Percentiles rank a stretch among this genome's conserved stretches.
Conservation (phyloP, 2,113 vertebrate genomes). For the Gavialis gangeticus region DNA sequence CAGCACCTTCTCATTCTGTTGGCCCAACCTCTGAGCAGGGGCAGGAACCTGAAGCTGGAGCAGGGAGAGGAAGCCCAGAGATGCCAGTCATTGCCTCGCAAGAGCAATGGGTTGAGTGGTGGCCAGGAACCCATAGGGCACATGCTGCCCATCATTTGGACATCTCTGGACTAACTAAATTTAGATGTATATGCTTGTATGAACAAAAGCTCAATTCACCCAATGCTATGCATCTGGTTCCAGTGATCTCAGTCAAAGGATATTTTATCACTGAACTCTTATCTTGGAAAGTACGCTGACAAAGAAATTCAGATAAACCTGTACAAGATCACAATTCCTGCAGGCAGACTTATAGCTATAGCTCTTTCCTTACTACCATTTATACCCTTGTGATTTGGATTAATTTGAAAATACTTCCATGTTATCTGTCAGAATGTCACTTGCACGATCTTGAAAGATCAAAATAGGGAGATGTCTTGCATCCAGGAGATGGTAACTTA, state of each 20-base stretch:
- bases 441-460: conserved; percentile 10
- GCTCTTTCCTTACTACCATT: background rate
- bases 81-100: too few relatives aligned
- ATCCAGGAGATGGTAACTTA: background rate
- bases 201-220: too few relatives aligned
- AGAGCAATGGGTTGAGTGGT: too few relatives aligned
- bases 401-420: rapidly evolving
- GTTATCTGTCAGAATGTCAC: rapidly evolving
- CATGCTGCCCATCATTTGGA: too few relatives aligned
- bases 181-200: too few relatives aligned
- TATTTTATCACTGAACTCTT: background rate
- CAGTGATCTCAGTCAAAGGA: background rate
- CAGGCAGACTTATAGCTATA: background rate
- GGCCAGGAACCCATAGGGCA: too few relatives aligned
- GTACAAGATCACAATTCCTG: background rate
- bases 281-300: background rate
- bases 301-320: background rate
- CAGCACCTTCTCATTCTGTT: too few relatives aligned
- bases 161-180: too few relatives aligned
- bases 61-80: too few relatives aligned
- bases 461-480: background rate
- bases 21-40: too few relatives aligned
- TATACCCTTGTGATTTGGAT: background rate
- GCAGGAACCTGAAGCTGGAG: too few relatives aligned
- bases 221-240: background rate